Evolutionary conservation across 2,113 vertebrate species (phyloP), one percentile per base, ranked within the genome.

Genomic region (Poeciliopsis occidentalis): DNA sequence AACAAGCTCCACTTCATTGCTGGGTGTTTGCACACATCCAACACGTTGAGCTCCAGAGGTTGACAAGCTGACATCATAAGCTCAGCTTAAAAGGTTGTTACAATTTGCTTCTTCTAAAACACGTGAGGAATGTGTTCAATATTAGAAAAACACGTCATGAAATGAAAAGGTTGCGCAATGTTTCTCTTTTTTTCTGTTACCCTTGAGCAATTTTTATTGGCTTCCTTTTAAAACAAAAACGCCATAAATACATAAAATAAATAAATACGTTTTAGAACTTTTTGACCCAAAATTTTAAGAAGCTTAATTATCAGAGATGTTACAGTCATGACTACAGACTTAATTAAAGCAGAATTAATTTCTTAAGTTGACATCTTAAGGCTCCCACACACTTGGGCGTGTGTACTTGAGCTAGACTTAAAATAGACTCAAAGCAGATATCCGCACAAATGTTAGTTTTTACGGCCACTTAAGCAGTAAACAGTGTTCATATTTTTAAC

Each of bases 1-100:
- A 89, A 90, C 87, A 69, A 82, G 89, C 86, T 85, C 73, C 65
- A 60, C 57, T 65, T 68, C 69, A 68, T 85, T 60, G 47, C 62
- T 34, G 39, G 47, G 8, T 51, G 34, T n/a, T 29, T 22, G 8
- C 47, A 17, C 13, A 60, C 47, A 44, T 54, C 60, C 60, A 62
- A 41, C 34, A 34, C 26, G 60, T n/a, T 63, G 12, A 22, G 29
- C 30, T 64, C 32, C 67, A 80, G 22, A 37, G 60, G 26, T 62
- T 64, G 72, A 67, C 31, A 37, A 75, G 51, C 67, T 71, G 76
- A 69, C 66, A 72, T 54, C 72, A 78, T 68, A 51, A 81, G 72
- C 34, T 72, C 8, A 24, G 31, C 47, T 54, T 44, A 6, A 34
- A 17, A 41, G 19, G 24, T 1, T 57, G 22, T 11, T n/a, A 8